Evolutionary conservation across 2,888 invertebrate genomes (phyloP), one percentile per base, ranked within the genome.

Genomic region (Linyphia triangularis): DNA sequence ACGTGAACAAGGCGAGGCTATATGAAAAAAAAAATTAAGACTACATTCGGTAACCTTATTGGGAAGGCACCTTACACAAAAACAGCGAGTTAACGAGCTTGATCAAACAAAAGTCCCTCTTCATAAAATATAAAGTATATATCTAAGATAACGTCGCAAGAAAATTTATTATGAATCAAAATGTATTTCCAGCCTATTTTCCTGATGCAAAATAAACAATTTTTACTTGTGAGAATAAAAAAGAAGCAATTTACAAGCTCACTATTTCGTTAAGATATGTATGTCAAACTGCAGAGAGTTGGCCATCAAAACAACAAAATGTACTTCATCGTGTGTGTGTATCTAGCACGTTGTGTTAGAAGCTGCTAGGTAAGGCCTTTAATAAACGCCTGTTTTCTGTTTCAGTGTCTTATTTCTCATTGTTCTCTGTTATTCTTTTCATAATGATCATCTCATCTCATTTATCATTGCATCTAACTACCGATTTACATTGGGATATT

Each of bases 61-160:
- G 59, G 13, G 22, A 3, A 6, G 37, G 61, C 30, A 51, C 61
- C 73, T 51, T 28, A 59, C 59, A 70, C 78, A 70, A 40, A 85
- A 85, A 85, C 85, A 85, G 85, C 85, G 85, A 85, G 78, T 30
- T 85, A 85, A 85, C 85, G 85, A 85, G 85, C 85, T 85, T 85
- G 85, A 85, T 30, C 69, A 28, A 61, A 61, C 63, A 77, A 22
- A 85, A 26, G 61, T 26, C 51, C 51, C 51, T 81, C 73, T 85
- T 78, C 61, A 63, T 85, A 67, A 28, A 43, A 77, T 22, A 37
- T 13, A 63, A 77, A 67, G 30, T 30, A 33, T 65, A 40, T 78
- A 65, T 51, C 57, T 69, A 69, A 81, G 24, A 77, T n/a, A 37
- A 77, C 40, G 40, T 28, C 63, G 13, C n/a, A 43, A 67, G 16